Evolutionary conservation across 2,797 vertebrate species (phyloP), one percentile per base, ranked within the genome.

Genomic region (Aldrovandia affinis): DNA sequence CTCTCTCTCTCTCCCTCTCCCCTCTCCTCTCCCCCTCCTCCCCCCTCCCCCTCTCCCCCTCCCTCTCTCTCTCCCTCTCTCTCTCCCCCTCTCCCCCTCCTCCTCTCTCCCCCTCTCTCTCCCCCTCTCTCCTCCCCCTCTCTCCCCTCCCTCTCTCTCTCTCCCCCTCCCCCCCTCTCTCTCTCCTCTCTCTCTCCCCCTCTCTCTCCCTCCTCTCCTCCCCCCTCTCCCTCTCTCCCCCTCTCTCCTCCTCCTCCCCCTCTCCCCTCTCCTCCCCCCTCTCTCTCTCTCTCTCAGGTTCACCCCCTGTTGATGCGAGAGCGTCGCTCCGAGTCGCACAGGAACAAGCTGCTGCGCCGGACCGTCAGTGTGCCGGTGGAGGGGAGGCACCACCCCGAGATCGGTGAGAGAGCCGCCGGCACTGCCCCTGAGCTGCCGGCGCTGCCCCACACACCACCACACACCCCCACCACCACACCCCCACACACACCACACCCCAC

Each of bases 301-400:
- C 95, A 96, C 86, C 95, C 95, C 20, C 85, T 96, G 92, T 93
- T 96, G 88, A 93, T 96, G 89, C 94, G 95, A 87, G 95, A 96
- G 77, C 93, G 94, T 85, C 94, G 94, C 90, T 92, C 93, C 79
- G 95, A 95, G 81, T 93, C 94, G 75, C 93, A 93, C 44, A 92
- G 94, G 88, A 95, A 90, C 91, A 96, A 96, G 88, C 93, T 96
- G 87, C 91, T 96, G 87, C 94, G 95, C 61, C 93, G 95, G 83
- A 96, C 95, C 0, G 95, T 96, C 93, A 95, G 95, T 52, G 95
- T 96, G 88, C 95, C 95, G 33, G 95, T 95, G 92, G 95, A 96
- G 92, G 95, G 92, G 89, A 92, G 95, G 83, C 93, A 94, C 84
- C 94, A 95, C 88, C 93, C 94, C 79, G 95, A 96, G 91, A 94